Percentiles rank a stretch among this genome's conserved stretches.
These are phyloP conservation scores for Talpa occidentalis DNA, from an alignment of 2,113 vertebrate species.

Conservation along the genomic window DNA sequence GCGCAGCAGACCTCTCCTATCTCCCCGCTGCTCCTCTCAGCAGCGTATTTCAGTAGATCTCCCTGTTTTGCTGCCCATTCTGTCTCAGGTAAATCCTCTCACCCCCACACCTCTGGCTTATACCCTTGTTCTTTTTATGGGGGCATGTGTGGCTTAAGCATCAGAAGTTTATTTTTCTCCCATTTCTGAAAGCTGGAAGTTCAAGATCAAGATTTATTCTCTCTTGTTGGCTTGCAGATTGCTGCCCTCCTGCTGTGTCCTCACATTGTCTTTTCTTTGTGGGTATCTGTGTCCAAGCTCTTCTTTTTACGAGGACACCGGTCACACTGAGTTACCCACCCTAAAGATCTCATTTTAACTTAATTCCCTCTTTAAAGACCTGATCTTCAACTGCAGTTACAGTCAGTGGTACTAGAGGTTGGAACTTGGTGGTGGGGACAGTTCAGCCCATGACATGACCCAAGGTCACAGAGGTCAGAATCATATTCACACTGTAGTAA, in stretches of 20 bases:
- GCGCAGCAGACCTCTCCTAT: no score
- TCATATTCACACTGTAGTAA: neutral
- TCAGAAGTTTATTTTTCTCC: neutral
- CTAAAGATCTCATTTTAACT: conserved; percentile 3
- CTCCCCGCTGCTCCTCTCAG: no score
- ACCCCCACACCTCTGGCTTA: no score
- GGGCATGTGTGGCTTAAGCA: neutral
- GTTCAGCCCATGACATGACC: neutral
- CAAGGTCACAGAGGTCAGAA: neutral
- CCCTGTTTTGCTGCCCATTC: no score
- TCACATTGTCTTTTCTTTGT: neutral
- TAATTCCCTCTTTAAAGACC: neutral
- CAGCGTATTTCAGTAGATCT: no score
- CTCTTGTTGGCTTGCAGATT: neutral
- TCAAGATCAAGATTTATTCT: conserved; percentile 14
- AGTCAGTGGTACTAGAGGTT: neutral
- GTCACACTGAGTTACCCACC: neutral
- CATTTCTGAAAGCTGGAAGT: neutral
- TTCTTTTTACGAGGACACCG: neutral
- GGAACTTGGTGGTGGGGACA: neutral
- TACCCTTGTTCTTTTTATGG: no score
- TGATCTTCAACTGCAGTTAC: neutral
- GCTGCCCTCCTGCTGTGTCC: neutral
- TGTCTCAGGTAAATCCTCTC: no score
- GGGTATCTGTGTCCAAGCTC: neutral